Evolutionary conservation across 2,797 vertebrate species (phyloP).

Genomic region (Heterohyrax brucei): DNA sequence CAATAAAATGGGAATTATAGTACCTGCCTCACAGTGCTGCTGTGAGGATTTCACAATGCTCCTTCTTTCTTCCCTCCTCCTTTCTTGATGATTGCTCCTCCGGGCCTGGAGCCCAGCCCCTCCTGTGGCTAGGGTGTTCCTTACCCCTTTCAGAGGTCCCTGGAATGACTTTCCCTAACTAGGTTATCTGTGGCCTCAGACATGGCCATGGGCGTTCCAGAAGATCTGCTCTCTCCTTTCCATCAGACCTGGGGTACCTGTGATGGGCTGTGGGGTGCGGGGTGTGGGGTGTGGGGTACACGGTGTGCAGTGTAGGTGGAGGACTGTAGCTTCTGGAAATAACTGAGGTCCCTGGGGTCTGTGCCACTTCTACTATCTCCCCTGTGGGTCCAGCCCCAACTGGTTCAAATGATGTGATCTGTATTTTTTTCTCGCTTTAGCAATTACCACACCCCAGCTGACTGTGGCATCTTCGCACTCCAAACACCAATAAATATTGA

Average conservation of each 20-base stretch:
- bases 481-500: conserved; percentile 83
- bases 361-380: neutral
- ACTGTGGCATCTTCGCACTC: conserved; percentile 75
- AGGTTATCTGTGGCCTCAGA: neutral
- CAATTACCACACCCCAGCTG: conserved; percentile 63
- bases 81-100: neutral
- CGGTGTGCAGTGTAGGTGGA: no score
- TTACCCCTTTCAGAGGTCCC: neutral
- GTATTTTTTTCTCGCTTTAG: conserved; percentile 63
- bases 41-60: neutral
- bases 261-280: neutral
- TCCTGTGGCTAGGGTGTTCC: neutral
- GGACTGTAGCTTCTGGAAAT: neutral
- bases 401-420: conserved; percentile 58
- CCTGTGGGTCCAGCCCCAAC: neutral
- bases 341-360: no score
- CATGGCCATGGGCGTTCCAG: neutral
- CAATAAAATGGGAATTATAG: neutral
- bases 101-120: neutral
- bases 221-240: conserved; percentile 9
- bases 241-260: neutral
- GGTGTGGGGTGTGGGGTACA: no score
- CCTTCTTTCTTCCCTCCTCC: neutral
- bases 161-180: neutral
- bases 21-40: neutral